These are phyloP conservation scores for Tachyglossus aculeatus DNA, from an alignment of 2,797 vertebrate genomes.

Conservation along the genomic window DNA sequence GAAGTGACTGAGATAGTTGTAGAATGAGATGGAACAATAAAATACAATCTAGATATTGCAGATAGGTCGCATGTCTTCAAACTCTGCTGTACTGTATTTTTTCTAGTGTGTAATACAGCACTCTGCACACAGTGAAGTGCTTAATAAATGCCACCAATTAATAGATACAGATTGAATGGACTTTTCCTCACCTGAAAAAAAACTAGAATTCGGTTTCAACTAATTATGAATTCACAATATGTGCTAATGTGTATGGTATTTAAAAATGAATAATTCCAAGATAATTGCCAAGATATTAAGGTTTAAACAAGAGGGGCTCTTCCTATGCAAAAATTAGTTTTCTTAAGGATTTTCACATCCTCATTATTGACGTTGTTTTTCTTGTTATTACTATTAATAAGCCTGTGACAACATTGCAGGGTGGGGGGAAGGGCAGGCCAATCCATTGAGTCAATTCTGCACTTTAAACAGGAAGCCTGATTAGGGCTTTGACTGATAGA, in stretches of 20 bases:
- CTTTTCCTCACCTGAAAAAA: too few relatives aligned
- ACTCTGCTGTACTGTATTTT: too few relatives aligned
- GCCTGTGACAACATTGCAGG: slow-evolving; percentile 7
- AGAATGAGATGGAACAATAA: too few relatives aligned
- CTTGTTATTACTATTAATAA: slow-evolving; percentile 8
- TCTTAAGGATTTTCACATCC: neutral
- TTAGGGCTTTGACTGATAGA: neutral
- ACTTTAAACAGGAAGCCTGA: neutral
- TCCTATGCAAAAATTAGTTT: neutral
- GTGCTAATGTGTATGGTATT: accelerated
- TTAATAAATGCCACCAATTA: too few relatives aligned
- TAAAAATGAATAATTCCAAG: neutral
- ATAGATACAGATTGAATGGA: too few relatives aligned
- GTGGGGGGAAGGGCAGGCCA: slow-evolving; percentile 4
- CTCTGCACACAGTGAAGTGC: too few relatives aligned
- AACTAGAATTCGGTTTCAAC: neutral
- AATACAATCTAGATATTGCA: too few relatives aligned
- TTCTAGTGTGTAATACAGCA: too few relatives aligned
- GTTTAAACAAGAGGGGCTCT: neutral
- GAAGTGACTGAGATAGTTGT: too few relatives aligned
- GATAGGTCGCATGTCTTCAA: too few relatives aligned
- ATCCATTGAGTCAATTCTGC: slow-evolving; percentile 1
- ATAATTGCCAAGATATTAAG: neutral
- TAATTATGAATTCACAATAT: neutral
- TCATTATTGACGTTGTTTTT: neutral